Conservation (phyloP, 2,888 invertebrate species). For the Meghimatium bilineatum region DNA sequence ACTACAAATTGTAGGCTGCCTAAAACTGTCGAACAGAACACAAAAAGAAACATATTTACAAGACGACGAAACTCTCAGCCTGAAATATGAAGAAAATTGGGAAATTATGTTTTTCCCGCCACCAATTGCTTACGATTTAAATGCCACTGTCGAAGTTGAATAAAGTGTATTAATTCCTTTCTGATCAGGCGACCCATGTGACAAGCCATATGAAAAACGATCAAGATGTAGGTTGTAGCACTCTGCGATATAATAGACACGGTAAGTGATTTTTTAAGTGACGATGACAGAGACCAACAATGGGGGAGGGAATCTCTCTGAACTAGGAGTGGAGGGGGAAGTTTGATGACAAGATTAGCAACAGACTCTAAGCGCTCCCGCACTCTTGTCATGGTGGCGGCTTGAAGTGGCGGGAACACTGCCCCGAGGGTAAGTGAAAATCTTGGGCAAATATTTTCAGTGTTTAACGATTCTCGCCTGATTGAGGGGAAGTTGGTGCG, state of each 20-base stretch:
- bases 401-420: constrained; percentile 34
- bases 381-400: constrained; percentile 4
- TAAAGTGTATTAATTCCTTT: constrained; percentile 27
- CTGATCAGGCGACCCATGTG: constrained; percentile 8
- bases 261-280: constrained; percentile 29
- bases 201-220: constrained; percentile 1
- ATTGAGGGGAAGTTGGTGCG: neutral
- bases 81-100: constrained; percentile 25
- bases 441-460: constrained; percentile 36
- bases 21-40: constrained; percentile 1
- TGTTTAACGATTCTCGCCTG: constrained; percentile 25
- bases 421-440: constrained; percentile 26
- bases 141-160: constrained; percentile 11
- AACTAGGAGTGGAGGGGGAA: neutral
- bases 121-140: constrained; percentile 33
- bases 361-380: neutral
- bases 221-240: constrained; percentile 27
- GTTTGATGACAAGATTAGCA: constrained; percentile 38
- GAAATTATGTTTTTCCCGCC: constrained; percentile 24
- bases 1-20: constrained; percentile 9
- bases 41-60: constrained; percentile 26
- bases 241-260: constrained; percentile 15
- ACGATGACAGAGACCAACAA: constrained; percentile 35
- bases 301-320: constrained; percentile 1
- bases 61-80: neutral